Evolutionary conservation across 2,113 vertebrate genomes (phyloP).

Genomic region (Ellobius talpinus): DNA sequence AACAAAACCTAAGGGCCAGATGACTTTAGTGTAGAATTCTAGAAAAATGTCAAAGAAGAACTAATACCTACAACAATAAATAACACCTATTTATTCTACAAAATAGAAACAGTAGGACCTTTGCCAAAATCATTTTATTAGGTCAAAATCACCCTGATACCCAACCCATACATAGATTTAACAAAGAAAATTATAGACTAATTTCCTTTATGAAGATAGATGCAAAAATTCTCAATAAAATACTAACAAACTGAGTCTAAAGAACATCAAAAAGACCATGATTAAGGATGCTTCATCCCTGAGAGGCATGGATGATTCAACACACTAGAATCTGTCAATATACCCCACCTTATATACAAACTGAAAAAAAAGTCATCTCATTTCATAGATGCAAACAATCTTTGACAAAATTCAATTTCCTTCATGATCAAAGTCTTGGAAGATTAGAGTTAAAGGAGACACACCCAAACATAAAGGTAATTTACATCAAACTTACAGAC

Average conservation of each 20-base stretch:
- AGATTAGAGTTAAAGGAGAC: background rate
- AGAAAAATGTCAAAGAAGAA: background rate
- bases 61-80: too few species aligned
- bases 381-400: too few species aligned
- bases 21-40: background rate
- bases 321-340: background rate
- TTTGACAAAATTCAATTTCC: background rate
- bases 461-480: background rate
- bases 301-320: background rate
- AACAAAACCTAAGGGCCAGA: background rate
- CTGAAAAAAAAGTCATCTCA: background rate
- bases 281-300: background rate
- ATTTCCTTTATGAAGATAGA: background rate
- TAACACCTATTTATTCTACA: background rate
- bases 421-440: background rate
- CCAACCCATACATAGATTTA: background rate
- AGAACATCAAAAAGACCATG: background rate
- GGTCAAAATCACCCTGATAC: background rate
- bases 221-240: background rate
- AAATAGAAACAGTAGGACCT: background rate
- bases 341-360: background rate
- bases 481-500: background rate
- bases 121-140: background rate
- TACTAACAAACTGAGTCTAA: background rate
- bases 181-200: background rate